These are phyloP conservation scores for Balearica regulorum DNA, from an alignment of 2,797 vertebrate genomes.

Conservation along the genomic window DNA sequence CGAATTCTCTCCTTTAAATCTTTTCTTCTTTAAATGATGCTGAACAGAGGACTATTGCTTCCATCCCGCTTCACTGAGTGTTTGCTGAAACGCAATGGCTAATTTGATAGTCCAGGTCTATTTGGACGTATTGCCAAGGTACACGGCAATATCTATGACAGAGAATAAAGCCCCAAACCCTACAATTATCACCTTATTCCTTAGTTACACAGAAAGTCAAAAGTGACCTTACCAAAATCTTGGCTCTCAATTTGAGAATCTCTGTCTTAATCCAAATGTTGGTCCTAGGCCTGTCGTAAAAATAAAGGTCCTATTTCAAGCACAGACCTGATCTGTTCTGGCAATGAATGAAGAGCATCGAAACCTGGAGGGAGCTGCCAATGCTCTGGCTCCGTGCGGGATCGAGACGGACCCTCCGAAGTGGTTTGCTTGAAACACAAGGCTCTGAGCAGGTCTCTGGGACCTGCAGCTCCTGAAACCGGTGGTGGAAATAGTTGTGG, in stretches of 20 bases:
- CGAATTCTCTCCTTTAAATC: background rate
- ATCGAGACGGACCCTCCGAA: background rate
- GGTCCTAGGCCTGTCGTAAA: background rate
- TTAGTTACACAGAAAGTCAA: background rate
- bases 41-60: background rate
- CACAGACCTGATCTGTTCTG: background rate
- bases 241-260: background rate
- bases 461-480: background rate
- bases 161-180: background rate
- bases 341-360: background rate
- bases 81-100: background rate
- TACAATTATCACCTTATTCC: background rate
- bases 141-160: background rate
- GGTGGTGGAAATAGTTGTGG: background rate
- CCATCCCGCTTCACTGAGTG: background rate
- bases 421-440: background rate
- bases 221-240: background rate
- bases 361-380: background rate
- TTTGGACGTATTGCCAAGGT: background rate
- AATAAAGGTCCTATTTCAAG: background rate
- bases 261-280: background rate
- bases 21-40: background rate
- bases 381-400: background rate
- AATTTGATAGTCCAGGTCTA: background rate
- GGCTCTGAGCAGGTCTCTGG: background rate